phyloP scores from a whole-genome alignment of 2,888 invertebrate genomes.

The Agrenia bidenticulata region DNA sequence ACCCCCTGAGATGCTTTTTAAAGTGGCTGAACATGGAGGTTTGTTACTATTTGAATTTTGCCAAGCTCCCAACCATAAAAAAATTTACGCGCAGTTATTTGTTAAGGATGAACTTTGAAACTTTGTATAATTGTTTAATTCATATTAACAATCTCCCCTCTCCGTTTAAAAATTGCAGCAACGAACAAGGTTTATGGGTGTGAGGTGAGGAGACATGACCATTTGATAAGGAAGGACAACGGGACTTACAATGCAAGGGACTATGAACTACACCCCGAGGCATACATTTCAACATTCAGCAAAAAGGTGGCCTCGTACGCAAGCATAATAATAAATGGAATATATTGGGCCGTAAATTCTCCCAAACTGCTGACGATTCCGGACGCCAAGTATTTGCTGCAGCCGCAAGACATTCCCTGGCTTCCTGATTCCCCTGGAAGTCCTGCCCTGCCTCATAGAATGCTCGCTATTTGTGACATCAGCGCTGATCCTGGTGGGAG shows the following conservation, averaged over 20 bases:
- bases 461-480: conserved; percentile 96
- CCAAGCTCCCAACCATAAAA: too few species aligned
- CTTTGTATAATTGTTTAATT: not conserved
- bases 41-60: conserved; percentile 58
- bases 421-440: conserved; percentile 83
- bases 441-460: conserved; percentile 82
- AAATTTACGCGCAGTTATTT: too few species aligned
- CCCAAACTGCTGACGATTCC: conserved; percentile 95
- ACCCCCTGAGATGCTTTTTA: conserved; percentile 87
- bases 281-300: conserved; percentile 93
- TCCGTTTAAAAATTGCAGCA: conserved; percentile 68
- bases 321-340: conserved; percentile 94
- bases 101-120: too few species aligned
- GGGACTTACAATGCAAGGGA: conserved; percentile 88
- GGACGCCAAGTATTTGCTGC: conserved; percentile 90
- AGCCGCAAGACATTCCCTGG: conserved; percentile 91
- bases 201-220: conserved; percentile 90
- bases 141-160: too few species aligned
- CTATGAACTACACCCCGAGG: conserved; percentile 88
- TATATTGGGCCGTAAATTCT: conserved; percentile 97
- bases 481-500: conserved; percentile 98
- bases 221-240: conserved; percentile 86
- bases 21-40: conserved; percentile 97
- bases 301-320: conserved; percentile 97
- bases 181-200: conserved; percentile 95